Base-by-base conservation (phyloP, 2,888 invertebrate genomes). In the Microctonus hyperodae region DNA sequence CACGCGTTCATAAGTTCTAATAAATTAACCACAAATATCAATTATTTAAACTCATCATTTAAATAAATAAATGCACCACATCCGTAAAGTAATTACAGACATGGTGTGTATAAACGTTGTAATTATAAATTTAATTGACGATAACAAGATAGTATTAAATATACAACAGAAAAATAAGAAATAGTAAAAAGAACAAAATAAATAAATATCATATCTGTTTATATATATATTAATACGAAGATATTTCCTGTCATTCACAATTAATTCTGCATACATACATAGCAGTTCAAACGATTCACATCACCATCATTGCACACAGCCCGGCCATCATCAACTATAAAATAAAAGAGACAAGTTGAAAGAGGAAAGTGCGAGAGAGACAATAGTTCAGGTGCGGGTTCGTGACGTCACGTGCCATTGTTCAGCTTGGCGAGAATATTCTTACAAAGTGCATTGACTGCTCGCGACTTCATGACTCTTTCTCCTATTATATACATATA, bases 371-470 rank as follows among this genome's bases (percentile, higher is more conserved):
- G 4, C 10, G 31, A 57, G 35, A 16, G 44, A 44, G 16, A 16
- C 16, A 44, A 16, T 13, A 22, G 7, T 31, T 57, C 35, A 51
- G 62, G 55, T 62, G 62, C 50, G 53, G 53, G 40, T 28, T 40
- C 55, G n/a, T 62, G 53, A 55, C 62, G 50, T 62, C 62, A 64
- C 25, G 22, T 57, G 28, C 64, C 57, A 64, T 64, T 64, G 57
- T 64, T 64, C 57, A 33, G 56, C 37, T 11, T 23, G 31, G 20
- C 20, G 25, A 48, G 40, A 57, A 57, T 57, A 64, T 33, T 40
- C 50, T 64, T 50, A 40, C 31, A 64, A 64, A 48, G 64, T 64
- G 64, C 64, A 64, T 64, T 48, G 57, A 64, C 56, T 59, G 44
- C 28, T 31, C n/a, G 37, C 13, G 37, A 59, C 48, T 59, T 20